These are phyloP conservation scores for Poliocrania exsul DNA, from an alignment of 2,797 vertebrate genomes.

Conservation along the genomic window DNA sequence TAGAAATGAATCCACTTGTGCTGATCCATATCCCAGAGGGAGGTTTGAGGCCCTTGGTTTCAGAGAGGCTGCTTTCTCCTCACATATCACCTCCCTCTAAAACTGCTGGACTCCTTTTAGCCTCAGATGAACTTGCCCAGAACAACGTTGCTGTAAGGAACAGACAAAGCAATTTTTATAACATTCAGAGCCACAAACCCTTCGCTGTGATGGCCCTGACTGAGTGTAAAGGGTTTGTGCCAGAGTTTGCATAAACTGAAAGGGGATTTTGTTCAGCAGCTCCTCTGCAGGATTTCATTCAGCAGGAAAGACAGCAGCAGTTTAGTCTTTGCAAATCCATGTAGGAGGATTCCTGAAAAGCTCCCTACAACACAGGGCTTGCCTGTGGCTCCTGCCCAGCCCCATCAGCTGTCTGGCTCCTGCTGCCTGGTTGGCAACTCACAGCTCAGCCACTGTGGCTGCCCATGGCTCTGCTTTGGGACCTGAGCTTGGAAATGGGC, in stretches of 20 bases:
- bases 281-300: conserved; percentile 49
- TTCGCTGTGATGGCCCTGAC: not conserved
- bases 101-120: not conserved
- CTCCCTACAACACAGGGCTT: conserved; percentile 33
- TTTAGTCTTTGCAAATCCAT: conserved; percentile 51
- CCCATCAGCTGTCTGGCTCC: conserved; percentile 55
- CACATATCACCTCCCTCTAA: not conserved
- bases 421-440: conserved; percentile 13
- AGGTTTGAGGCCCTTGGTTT: not conserved
- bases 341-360: conserved; percentile 65
- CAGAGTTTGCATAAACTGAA: conserved; percentile 34
- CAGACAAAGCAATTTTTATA: conserved; percentile 44
- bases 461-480: not conserved
- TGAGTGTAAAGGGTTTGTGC: not conserved
- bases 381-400: conserved; percentile 47
- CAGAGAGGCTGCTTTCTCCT: not conserved
- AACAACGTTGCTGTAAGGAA: not conserved
- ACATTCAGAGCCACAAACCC: conserved; percentile 18
- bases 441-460: not conserved
- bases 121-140: conserved; percentile 17
- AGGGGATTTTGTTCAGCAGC: conserved; percentile 50
- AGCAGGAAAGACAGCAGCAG: conserved; percentile 40
- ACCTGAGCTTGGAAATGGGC: not conserved
- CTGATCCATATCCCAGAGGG: not conserved
- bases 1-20: not conserved